Conservation (phyloP, 37 sponge, comb jelly and placozoan genomes). For the Ephydatia muelleri region DNA sequence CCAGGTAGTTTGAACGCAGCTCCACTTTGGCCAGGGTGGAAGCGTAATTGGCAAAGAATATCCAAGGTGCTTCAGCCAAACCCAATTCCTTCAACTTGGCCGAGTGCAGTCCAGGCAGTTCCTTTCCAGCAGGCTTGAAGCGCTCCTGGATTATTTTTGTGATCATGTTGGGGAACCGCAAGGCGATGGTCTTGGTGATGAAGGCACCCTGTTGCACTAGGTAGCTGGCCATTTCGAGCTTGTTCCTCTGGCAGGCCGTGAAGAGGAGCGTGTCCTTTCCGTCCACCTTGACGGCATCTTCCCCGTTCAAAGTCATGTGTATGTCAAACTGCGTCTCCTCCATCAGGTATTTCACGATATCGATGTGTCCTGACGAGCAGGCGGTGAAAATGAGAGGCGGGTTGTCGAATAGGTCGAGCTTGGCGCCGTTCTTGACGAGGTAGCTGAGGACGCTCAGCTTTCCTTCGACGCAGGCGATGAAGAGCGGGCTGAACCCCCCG, state of each 20-base stretch:
- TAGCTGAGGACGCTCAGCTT: slow-evolving; percentile 68
- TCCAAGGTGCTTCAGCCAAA: slow-evolving; percentile 51
- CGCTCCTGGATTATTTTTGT: slow-evolving; percentile 42
- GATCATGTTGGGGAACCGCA: slow-evolving; percentile 46
- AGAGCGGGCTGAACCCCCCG: slow-evolving; percentile 75
- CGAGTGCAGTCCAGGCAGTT: slow-evolving; percentile 11
- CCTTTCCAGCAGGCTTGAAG: slow-evolving; percentile 38
- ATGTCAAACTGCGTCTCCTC: slow-evolving; percentile 62
- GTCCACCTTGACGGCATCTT: slow-evolving; percentile 46
- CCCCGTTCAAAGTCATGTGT: slow-evolving; percentile 46
- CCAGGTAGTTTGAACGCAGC: slow-evolving; percentile 59
- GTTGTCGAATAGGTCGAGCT: slow-evolving; percentile 45
- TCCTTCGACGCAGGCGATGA: slow-evolving; percentile 69
- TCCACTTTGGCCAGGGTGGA: slow-evolving; percentile 49
- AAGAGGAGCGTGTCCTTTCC: slow-evolving; percentile 73
- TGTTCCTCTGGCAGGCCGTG: slow-evolving; percentile 51
- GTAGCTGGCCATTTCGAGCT: slow-evolving; percentile 59
- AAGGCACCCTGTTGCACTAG: slow-evolving; percentile 61
- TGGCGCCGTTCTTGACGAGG: slow-evolving; percentile 67
- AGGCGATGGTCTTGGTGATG: slow-evolving; percentile 57
- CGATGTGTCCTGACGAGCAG: slow-evolving; percentile 68
- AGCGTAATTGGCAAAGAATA: slow-evolving; percentile 42
- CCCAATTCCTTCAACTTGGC: slow-evolving; percentile 74
- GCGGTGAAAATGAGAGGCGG: slow-evolving; percentile 78
- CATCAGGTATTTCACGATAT: slow-evolving; percentile 65